Evolutionary conservation across 2,888 invertebrate genomes (phyloP).

Genomic region (Catocala nupta): DNA sequence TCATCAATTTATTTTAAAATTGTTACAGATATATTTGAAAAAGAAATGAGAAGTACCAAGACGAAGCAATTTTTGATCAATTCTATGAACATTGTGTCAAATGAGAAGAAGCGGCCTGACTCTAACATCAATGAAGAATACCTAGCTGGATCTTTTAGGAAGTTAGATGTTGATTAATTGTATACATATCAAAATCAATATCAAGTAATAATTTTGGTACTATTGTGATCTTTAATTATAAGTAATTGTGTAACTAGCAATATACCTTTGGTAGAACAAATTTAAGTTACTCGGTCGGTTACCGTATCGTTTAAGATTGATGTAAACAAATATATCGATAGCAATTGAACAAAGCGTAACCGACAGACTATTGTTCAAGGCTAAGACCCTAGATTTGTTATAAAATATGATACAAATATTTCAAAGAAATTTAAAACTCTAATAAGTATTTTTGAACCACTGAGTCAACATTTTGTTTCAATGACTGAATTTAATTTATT

Average conservation of each 20-base stretch:
- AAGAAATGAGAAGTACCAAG: slow-evolving; percentile 64
- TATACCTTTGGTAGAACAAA: too few species aligned
- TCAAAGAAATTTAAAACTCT: too few species aligned
- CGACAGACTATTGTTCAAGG: too few species aligned
- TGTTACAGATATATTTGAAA: slow-evolving; percentile 69
- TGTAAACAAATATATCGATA: too few species aligned
- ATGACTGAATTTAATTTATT: too few species aligned
- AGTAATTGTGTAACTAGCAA: not conserved
- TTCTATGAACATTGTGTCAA: slow-evolving; percentile 67
- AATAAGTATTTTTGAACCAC: too few species aligned
- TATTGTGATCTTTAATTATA: not conserved
- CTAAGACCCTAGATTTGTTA: too few species aligned
- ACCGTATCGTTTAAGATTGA: too few species aligned
- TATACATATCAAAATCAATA: not conserved
- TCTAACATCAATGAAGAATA: slow-evolving; percentile 66
- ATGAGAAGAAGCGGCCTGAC: slow-evolving; percentile 69
- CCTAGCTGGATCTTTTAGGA: slow-evolving; percentile 74
- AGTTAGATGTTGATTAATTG: slow-evolving; percentile 72
- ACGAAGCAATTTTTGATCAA: slow-evolving; percentile 66
- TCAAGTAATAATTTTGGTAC: not conserved
- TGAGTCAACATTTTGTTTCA: too few species aligned
- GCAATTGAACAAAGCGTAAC: too few species aligned
- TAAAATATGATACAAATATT: too few species aligned
- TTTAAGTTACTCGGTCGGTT: too few species aligned
- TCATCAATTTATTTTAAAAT: slow-evolving; percentile 13